Evolutionary conservation across 30 jellyfish, hydroid and myxozoan species (phyloP).

Genomic region (Sanderia malayensis): DNA sequence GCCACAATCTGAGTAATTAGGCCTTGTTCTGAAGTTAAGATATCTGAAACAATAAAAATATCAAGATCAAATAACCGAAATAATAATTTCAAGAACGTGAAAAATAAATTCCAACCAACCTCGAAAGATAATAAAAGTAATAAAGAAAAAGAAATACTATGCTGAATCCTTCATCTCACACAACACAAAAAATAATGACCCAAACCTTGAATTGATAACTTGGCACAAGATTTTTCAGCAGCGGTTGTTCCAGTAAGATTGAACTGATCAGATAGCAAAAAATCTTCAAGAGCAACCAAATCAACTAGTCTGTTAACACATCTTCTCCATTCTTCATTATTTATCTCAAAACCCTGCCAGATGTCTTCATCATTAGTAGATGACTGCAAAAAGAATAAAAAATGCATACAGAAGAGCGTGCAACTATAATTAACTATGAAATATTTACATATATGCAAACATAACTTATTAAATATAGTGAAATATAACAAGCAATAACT

Average conservation of each 20-base stretch:
- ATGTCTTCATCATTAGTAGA: constrained; percentile 14
- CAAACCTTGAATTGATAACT: constrained; percentile 35
- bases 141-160: too few species aligned
- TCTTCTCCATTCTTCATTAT: constrained; percentile 68
- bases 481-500: too few species aligned
- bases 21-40: constrained; percentile 69
- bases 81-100: too few species aligned
- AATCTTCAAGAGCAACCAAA: constrained; percentile 54
- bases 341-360: constrained; percentile 65
- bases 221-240: constrained; percentile 5
- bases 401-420: too few species aligned
- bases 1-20: constrained; percentile 83
- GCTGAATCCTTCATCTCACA: too few species aligned
- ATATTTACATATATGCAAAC: too few species aligned
- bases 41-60: constrained; percentile 29
- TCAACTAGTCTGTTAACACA: constrained; percentile 59
- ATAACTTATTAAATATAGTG: too few species aligned
- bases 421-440: too few species aligned
- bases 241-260: constrained; percentile 20
- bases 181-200: too few species aligned
- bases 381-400: constrained; percentile 26
- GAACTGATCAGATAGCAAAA: constrained; percentile 47
- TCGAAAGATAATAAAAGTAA: too few species aligned
- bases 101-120: too few species aligned
- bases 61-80: too few species aligned